phyloP scores from a whole-genome alignment of 2,888 invertebrate species.

The Clunio marinus region DNA sequence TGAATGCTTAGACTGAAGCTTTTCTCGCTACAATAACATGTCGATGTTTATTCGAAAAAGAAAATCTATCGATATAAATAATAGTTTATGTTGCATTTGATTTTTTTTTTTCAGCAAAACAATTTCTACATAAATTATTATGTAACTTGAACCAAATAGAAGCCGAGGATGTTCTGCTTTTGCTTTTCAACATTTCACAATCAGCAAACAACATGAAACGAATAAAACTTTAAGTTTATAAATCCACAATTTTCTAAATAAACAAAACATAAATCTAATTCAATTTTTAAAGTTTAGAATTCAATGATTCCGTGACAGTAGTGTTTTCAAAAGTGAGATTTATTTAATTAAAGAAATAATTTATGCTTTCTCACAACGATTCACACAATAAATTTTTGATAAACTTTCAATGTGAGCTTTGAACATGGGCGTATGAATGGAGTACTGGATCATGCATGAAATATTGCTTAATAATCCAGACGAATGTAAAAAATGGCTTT shows the following conservation, averaged over 20 bases:
- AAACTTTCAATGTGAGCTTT: no score
- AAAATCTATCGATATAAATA: slow-evolving; percentile 4
- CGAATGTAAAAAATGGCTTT: no score
- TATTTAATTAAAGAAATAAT: slow-evolving; percentile 31
- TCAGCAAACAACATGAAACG: neutral
- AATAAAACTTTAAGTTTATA: no score
- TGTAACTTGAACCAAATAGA: neutral
- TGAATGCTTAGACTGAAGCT: neutral
- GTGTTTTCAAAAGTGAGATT: neutral
- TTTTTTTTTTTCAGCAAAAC: neutral
- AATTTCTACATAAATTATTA: no score
- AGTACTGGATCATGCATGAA: neutral
- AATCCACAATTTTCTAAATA: no score
- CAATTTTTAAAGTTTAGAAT: no score
- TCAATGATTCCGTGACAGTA: no score
- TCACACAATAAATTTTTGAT: slow-evolving; percentile 35
- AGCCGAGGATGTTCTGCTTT: neutral
- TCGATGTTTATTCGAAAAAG: neutral
- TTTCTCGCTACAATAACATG: neutral
- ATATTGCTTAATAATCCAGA: neutral
- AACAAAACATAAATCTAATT: no score
- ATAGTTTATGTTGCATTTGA: neutral
- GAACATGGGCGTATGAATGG: no score
- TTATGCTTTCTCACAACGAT: slow-evolving; percentile 26
- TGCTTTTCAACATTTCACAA: neutral